Conservation (phyloP, 2,797 vertebrate species). For the Prunella strophiata region DNA sequence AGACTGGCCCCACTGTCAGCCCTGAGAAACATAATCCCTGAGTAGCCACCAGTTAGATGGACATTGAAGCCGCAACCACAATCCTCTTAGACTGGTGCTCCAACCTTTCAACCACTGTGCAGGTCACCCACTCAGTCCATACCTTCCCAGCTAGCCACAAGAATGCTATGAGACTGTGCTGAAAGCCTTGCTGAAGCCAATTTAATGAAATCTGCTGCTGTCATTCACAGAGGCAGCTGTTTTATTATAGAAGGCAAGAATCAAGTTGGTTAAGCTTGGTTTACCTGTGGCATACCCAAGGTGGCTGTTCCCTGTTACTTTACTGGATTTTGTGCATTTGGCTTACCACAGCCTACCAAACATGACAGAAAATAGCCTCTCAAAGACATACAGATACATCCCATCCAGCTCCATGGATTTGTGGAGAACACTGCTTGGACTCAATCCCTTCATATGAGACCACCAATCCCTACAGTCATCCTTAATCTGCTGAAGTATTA, state of each 20-base stretch:
- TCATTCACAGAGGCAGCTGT: neutral
- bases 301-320: neutral
- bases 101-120: neutral
- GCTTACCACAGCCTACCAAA: neutral
- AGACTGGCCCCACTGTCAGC: neutral
- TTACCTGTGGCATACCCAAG: neutral
- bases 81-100: neutral
- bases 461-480: rapidly evolving
- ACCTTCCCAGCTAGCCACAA: neutral
- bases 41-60: neutral
- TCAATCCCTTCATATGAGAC: neutral
- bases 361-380: neutral
- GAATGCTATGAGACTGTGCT: neutral
- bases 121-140: neutral
- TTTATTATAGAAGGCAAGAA: neutral
- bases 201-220: neutral
- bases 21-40: neutral
- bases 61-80: neutral
- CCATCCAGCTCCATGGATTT: neutral
- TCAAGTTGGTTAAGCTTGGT: neutral
- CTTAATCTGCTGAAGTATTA: neutral
- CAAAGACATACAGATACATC: neutral
- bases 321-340: neutral
- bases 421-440: neutral
- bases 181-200: neutral